These are phyloP conservation scores for Macquaria ambigua DNA, from an alignment of 2,113 vertebrate genomes.

Conservation along the genomic window DNA sequence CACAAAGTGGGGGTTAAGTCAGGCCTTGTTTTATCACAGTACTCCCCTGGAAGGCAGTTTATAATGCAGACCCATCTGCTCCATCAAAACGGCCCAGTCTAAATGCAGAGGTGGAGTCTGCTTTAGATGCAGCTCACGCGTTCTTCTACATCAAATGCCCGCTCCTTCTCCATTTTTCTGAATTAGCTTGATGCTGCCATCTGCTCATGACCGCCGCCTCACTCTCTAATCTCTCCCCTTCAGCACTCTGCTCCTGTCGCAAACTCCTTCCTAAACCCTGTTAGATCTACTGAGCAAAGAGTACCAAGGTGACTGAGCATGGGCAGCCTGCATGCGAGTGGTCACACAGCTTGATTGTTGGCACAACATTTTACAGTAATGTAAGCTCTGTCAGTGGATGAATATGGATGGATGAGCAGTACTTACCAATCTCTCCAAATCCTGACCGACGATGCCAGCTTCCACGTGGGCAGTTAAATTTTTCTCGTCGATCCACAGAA, in stretches of 20 bases:
- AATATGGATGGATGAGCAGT: slow-evolving; percentile 36
- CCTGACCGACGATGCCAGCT: slow-evolving; percentile 96
- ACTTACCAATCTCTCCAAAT: slow-evolving; percentile 95
- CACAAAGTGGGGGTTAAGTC: slow-evolving; percentile 44
- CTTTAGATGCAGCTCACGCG: slow-evolving; percentile 89
- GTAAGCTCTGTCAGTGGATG: slow-evolving; percentile 28
- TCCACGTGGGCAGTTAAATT: slow-evolving; percentile 96
- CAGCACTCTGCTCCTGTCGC: slow-evolving; percentile 59
- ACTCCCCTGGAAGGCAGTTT: slow-evolving; percentile 89
- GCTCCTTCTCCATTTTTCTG: slow-evolving; percentile 92
- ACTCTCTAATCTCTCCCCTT: slow-evolving; percentile 85
- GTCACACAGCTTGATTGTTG: slow-evolving; percentile 25
- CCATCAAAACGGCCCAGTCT: slow-evolving; percentile 80
- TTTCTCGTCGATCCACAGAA: slow-evolving; percentile 98
- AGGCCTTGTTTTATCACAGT: slow-evolving; percentile 72
- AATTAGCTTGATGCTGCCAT: slow-evolving; percentile 93
- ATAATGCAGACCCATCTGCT: slow-evolving; percentile 93
- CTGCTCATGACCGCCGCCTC: slow-evolving; percentile 89
- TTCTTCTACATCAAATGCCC: slow-evolving; percentile 88
- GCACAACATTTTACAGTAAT: not conserved
- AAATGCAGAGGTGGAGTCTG: slow-evolving; percentile 81
- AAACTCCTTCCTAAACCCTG: slow-evolving; percentile 49
- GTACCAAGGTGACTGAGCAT: slow-evolving; percentile 57
- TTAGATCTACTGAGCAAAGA: slow-evolving; percentile 50
- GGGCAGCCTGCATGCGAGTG: slow-evolving; percentile 24